Evolutionary conservation across 2,113 vertebrate species (phyloP).

Genomic region (Perognathus longimembris): DNA sequence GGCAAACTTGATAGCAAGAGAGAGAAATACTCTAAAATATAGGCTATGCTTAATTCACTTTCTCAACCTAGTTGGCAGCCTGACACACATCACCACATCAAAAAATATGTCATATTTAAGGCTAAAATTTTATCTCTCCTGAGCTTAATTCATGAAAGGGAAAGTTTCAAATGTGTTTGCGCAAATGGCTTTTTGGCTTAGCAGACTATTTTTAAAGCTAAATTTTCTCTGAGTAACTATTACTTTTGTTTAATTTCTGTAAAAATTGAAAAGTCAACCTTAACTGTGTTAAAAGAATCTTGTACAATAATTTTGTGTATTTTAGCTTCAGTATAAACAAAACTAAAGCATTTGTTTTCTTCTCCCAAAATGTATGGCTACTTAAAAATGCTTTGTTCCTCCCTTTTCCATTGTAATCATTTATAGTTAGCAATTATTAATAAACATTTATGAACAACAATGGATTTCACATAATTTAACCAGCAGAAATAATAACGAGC

Average conservation of each 20-base stretch:
- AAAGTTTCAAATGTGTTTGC: conserved; percentile 52
- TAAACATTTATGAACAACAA: conserved; percentile 84
- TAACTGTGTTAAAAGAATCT: conserved; percentile 79
- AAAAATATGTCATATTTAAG: conserved; percentile 63
- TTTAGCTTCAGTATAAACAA: conserved; percentile 87
- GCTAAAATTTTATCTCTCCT: conserved; percentile 61
- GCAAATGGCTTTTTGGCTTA: conserved; percentile 61
- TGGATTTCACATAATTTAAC: conserved; percentile 54
- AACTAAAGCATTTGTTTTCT: conserved; percentile 85
- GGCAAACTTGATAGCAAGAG: background rate
- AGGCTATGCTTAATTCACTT: conserved; percentile 58
- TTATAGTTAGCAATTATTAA: conserved; percentile 84
- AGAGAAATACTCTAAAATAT: conserved; percentile 49
- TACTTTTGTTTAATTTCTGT: conserved; percentile 81
- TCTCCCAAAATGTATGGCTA: conserved; percentile 82
- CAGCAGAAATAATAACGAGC: conserved; percentile 46
- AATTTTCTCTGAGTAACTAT: conserved; percentile 73
- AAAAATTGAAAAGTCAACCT: conserved; percentile 76
- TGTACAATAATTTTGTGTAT: conserved; percentile 89
- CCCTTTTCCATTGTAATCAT: conserved; percentile 85
- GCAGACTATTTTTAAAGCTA: conserved; percentile 64
- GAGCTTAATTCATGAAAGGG: conserved; percentile 57
- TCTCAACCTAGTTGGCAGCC: background rate
- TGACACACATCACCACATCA: conserved; percentile 14
- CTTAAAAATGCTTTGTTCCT: conserved; percentile 85